Evolutionary conservation across 2,888 invertebrate species (phyloP).

Genomic region (Volucella inanis): DNA sequence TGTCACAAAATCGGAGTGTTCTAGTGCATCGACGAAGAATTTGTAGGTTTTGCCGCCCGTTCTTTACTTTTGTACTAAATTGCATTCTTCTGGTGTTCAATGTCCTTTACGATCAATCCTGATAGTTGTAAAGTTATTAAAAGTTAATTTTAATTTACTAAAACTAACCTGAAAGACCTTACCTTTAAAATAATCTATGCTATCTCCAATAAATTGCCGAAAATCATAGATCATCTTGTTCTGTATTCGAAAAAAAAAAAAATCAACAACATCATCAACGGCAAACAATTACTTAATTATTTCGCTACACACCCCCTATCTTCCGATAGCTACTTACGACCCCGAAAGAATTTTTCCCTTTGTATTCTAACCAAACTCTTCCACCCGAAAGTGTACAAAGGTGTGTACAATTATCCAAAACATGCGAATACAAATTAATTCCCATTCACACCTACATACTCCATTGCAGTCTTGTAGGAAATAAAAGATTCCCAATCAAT

Average conservation of each 20-base stretch:
- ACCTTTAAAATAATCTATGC: no score
- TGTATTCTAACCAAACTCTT: constrained; percentile 14
- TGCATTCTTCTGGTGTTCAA: not conserved
- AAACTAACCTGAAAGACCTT: not conserved
- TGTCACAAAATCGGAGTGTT: not conserved
- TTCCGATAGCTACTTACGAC: constrained; percentile 16
- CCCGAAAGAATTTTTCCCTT: constrained; percentile 7
- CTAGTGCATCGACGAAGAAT: not conserved
- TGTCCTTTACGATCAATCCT: not conserved
- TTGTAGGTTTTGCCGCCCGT: not conserved
- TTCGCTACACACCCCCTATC: constrained; percentile 45
- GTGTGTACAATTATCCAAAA: constrained; percentile 74
- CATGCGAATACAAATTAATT: constrained; percentile 72
- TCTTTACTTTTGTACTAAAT: not conserved
- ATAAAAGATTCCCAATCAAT: constrained; percentile 65
- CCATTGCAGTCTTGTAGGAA: constrained; percentile 22
- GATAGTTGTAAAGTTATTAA: not conserved
- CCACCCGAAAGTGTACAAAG: constrained; percentile 25
- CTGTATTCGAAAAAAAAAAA: no score
- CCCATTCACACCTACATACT: constrained; percentile 67
- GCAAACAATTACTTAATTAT: constrained; percentile 64
- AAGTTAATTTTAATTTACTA: not conserved
- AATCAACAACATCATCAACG: not conserved
- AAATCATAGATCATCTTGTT: no score
- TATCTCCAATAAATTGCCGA: no score